Percentiles rank a stretch among this genome's conserved stretches.
phyloP scores from a whole-genome alignment of 2,113 vertebrate genomes.

The Myiozetetes cayanensis region DNA sequence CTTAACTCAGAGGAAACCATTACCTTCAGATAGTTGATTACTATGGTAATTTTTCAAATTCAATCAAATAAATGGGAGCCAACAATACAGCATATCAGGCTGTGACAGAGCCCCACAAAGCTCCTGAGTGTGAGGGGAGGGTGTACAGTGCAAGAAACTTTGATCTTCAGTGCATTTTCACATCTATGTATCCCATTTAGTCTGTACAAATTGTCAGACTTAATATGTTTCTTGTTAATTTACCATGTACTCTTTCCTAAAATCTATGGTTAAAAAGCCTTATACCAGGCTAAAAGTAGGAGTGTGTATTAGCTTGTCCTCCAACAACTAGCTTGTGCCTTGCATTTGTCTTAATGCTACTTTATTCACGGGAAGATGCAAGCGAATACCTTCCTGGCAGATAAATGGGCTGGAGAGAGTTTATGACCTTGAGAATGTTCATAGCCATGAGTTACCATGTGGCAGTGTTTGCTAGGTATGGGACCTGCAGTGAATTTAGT shows the following conservation, averaged over 20 bases:
- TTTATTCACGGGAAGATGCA: neutral
- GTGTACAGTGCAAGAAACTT: neutral
- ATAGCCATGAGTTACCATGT: neutral
- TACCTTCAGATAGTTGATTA: neutral
- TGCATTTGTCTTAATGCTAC: neutral
- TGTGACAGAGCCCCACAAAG: neutral
- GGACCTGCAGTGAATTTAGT: neutral
- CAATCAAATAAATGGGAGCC: neutral
- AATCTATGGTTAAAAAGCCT: neutral
- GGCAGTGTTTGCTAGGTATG: neutral
- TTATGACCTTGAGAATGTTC: neutral
- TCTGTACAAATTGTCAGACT: neutral
- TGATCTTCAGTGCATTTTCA: neutral
- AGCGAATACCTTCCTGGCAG: neutral
- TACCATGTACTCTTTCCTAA: neutral
- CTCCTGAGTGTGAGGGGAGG: fast-evolving
- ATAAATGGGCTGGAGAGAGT: neutral
- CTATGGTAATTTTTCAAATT: neutral
- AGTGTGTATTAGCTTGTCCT: neutral
- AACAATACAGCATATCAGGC: neutral
- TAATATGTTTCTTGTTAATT: neutral
- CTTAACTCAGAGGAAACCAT: neutral
- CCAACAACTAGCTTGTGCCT: neutral
- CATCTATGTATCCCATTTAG: fast-evolving
- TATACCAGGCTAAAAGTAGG: neutral